These are phyloP conservation scores for Bedellia somnulentella DNA, from an alignment of 2,888 invertebrate species.

Conservation along the genomic window DNA sequence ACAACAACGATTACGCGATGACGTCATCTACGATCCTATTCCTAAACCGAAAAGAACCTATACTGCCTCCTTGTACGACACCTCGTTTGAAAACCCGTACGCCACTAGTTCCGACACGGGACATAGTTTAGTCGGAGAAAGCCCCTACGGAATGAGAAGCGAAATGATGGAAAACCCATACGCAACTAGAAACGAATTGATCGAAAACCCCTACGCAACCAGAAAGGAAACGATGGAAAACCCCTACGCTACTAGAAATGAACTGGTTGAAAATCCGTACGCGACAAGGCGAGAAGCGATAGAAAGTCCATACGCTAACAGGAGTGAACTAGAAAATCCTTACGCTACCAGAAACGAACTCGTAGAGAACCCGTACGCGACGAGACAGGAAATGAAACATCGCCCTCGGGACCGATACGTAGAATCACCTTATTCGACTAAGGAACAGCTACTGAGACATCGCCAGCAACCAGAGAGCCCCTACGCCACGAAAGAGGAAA, in stretches of 20 bases:
- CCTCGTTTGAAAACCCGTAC: conserved; percentile 45
- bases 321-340: conserved; percentile 8
- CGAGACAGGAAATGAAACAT: conserved; percentile 28
- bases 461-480: conserved; percentile 41
- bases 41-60: conserved; percentile 55
- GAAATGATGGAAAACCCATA: conserved; percentile 43
- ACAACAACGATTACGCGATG: conserved; percentile 55
- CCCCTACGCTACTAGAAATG: conserved; percentile 7
- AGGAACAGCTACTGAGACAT: conserved; percentile 43
- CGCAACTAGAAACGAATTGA: conserved; percentile 33
- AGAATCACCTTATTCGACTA: conserved; percentile 49
- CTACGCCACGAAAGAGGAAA: conserved; percentile 52
- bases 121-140: conserved; percentile 47
- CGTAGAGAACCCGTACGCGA: conserved; percentile 13
- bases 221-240: conserved; percentile 5
- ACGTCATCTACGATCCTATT: conserved; percentile 52
- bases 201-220: conserved; percentile 29
- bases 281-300: conserved; percentile 26
- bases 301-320: conserved; percentile 16
- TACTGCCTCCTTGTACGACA: conserved; percentile 39
- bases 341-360: conserved; percentile 6
- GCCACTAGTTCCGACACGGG: conserved; percentile 39
- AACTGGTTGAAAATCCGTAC: conserved; percentile 8
- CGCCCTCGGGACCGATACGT: conserved; percentile 33
- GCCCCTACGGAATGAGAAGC: conserved; percentile 35